A percentile compares a stretch with the other conserved stretches of the same genome.
Conservation (phyloP, 2,888 invertebrate genomes). For the Tinea pellionella region DNA sequence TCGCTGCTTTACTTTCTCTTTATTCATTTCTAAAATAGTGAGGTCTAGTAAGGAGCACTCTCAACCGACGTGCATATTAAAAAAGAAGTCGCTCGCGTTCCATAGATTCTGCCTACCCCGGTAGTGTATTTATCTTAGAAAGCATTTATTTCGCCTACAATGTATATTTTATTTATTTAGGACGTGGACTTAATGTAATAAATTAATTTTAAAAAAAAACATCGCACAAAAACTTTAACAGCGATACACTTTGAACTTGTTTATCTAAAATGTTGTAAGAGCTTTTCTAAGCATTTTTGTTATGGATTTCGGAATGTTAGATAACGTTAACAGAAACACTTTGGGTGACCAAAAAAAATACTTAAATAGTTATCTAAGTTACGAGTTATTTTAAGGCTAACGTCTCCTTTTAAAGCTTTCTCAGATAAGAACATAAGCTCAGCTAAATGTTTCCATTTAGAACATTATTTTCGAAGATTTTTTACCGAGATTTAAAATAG, state of each 20-base stretch:
- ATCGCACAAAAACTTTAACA: neutral
- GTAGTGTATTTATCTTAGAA: no score
- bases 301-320: slow-evolving; percentile 4
- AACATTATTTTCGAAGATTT: no score
- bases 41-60: no score
- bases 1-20: no score
- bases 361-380: neutral
- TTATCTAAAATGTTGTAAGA: slow-evolving; percentile 11
- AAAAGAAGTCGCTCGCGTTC: no score
- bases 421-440: neutral
- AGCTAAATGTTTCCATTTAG: neutral
- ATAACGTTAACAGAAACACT: neutral
- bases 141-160: no score
- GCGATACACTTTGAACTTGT: slow-evolving; percentile 10
- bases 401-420: slow-evolving; percentile 3
- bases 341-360: slow-evolving; percentile 4
- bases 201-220: neutral
- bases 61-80: no score
- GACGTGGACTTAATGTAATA: no score
- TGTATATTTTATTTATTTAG: no score
- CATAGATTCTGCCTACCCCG: no score
- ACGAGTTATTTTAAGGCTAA: neutral
- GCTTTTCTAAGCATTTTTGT: slow-evolving; percentile 8
- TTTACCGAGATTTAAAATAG: no score
- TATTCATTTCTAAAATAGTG: no score